Percentiles rank a stretch among this genome's conserved stretches.
Evolutionary conservation across 2,797 vertebrate species (phyloP).

Genomic region (Myotis myotis): DNA sequence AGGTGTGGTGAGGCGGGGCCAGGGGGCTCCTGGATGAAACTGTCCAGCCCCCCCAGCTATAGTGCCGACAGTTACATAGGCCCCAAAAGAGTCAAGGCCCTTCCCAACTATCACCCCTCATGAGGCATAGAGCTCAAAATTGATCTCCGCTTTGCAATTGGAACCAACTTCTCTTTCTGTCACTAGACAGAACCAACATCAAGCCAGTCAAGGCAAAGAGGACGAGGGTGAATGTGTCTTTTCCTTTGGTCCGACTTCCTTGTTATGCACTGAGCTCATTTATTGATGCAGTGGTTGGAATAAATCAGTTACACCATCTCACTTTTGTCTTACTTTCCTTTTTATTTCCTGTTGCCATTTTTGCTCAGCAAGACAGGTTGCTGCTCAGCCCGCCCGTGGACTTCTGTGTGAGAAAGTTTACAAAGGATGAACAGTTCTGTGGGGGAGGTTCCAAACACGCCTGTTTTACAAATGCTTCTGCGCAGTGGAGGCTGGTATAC

Average conservation of each 20-base stretch:
- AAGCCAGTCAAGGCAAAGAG: not conserved
- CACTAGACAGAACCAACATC: not conserved
- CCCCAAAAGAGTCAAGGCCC: not conserved
- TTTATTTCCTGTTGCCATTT: constrained; percentile 74
- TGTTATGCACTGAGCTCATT: constrained; percentile 73
- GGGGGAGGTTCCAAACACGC: constrained; percentile 31
- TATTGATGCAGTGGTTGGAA: constrained; percentile 70
- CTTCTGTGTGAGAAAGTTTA: constrained; percentile 66
- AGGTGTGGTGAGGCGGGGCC: rapidly evolving
- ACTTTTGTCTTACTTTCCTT: constrained; percentile 50
- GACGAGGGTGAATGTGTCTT: not conserved
- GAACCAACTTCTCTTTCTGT: not conserved
- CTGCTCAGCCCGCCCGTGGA: constrained; percentile 70
- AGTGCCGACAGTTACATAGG: rapidly evolving
- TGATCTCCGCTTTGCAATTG: not conserved
- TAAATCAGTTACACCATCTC: constrained; percentile 65
- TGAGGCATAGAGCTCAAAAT: not conserved
- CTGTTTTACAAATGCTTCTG: constrained; percentile 64
- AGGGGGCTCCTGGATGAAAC: not conserved
- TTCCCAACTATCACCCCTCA: not conserved
- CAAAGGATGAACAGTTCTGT: constrained; percentile 54
- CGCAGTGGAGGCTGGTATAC: constrained; percentile 54
- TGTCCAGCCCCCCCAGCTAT: not conserved
- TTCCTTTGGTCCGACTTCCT: constrained; percentile 59
- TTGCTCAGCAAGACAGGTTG: constrained; percentile 64